phyloP scores from a whole-genome alignment of 2,797 vertebrate genomes.

The Tenualosa thibaudeaui region DNA sequence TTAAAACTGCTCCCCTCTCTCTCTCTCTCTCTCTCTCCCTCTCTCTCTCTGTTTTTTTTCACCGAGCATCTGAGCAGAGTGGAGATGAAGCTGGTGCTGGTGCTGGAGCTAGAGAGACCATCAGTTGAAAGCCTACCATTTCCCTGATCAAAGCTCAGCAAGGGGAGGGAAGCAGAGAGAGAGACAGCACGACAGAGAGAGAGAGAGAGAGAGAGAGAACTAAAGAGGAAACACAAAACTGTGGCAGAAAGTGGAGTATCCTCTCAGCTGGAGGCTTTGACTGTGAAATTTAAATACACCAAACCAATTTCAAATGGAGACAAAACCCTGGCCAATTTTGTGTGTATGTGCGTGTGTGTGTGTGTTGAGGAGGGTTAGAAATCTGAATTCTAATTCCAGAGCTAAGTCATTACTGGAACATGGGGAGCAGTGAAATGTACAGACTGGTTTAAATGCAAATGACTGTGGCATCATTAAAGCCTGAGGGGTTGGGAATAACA shows the following conservation, averaged over 20 bases:
- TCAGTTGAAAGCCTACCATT: constrained; percentile 62
- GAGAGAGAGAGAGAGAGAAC: constrained; percentile 32
- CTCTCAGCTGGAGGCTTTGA: not conserved
- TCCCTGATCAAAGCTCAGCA: constrained; percentile 50
- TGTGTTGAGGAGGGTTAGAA: not conserved
- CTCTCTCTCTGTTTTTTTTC: constrained; percentile 30
- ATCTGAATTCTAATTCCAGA: constrained; percentile 52
- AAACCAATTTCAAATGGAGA: not conserved
- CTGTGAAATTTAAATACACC: constrained; percentile 1
- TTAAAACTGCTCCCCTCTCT: constrained; percentile 51
- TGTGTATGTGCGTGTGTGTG: constrained; percentile 13
- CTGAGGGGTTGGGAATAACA: constrained; percentile 57
- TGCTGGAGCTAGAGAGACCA: constrained; percentile 33
- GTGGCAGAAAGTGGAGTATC: not conserved
- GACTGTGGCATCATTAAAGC: constrained; percentile 70
- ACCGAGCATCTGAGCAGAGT: constrained; percentile 31
- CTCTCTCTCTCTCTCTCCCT: too few relatives aligned
- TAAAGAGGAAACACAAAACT: not conserved
- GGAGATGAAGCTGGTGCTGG: constrained; percentile 34
- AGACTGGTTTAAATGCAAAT: constrained; percentile 77
- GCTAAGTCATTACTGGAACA: constrained; percentile 66
- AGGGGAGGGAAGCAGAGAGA: constrained; percentile 40
- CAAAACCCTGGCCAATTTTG: not conserved
- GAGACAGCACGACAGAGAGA: constrained; percentile 34
- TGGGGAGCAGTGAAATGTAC: constrained; percentile 68